Evolutionary conservation across 2,888 invertebrate species (phyloP), one percentile per base, ranked within the genome.

Genomic region (Drosophila austrosaltans): DNA sequence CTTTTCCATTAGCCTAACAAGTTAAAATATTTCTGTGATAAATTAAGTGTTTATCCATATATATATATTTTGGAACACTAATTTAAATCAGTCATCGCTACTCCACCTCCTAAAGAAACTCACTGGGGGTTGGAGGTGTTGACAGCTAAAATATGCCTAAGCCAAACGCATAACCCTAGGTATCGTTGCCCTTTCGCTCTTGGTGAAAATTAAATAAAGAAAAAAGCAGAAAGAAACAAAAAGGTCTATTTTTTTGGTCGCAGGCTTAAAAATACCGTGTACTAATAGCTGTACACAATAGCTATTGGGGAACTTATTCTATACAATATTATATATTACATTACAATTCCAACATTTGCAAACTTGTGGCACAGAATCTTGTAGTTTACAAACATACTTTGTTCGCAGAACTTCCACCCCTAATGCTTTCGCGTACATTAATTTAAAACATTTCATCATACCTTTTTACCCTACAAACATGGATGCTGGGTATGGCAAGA

Each of bases 1-100:
- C 36, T 36, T 30, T 28, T 7, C 12, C 89, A 90, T 90, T 90
- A 87, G 85, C 83, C 89, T 90, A 90, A 88, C 90, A 84, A 89
- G 89, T 73, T 78, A 80, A 86, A 77, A 63, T 87, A 80, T 82
- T 84, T 90, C 48, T 48, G 22, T 48, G 87, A 90, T 89, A 90
- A 90, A 90, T 91, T 88, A 91, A 91, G 90, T 91, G 91, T 90
- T 90, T 90, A 91, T 84, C 89, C 80, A 87, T 80, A 53, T 36
- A 36, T 8, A 36, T 8, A 36, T 61, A 68, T 48, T 22, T 10
- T 66, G 64, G 30, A 48, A 66, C 78, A 78, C 84, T 86, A 86
- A 88, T 88, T 88, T 84, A 73, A 82, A 80, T 73, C 83, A 71
- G 82, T 83, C 73, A 62, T 28, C 64, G 63, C 72, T 53, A 58